Evolutionary conservation across 2,797 vertebrate genomes (phyloP).

Genomic region (Alca torda): DNA sequence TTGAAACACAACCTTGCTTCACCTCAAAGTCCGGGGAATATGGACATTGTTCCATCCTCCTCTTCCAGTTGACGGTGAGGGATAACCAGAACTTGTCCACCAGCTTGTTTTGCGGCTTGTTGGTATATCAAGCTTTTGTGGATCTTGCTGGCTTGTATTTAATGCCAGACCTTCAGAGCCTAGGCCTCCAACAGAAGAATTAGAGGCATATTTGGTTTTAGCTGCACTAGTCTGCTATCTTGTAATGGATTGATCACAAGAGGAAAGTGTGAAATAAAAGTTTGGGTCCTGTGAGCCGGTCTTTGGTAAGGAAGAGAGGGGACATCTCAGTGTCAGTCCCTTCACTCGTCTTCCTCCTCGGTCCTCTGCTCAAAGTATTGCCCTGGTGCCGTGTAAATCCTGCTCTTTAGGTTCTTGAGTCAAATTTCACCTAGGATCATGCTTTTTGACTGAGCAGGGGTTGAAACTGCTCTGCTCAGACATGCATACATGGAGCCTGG

Average conservation of each 20-base stretch:
- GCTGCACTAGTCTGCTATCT: background rate
- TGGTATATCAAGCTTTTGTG: background rate
- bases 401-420: background rate
- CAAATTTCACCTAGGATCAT: background rate
- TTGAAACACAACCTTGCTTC: background rate
- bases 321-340: background rate
- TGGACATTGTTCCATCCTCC: background rate
- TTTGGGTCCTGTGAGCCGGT: background rate
- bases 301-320: background rate
- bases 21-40: background rate
- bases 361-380: background rate
- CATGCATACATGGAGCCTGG: background rate
- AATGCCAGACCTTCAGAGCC: background rate
- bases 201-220: background rate
- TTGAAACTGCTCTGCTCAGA: background rate
- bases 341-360: background rate
- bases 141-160: background rate
- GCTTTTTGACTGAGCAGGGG: background rate
- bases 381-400: background rate
- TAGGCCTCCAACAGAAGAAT: background rate
- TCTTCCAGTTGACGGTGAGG: background rate
- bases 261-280: background rate
- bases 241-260: too few species aligned
- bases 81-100: background rate
- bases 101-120: background rate